These are phyloP conservation scores for Pangasianodon gigas DNA, from an alignment of 2,113 vertebrate species.

Conservation along the genomic window DNA sequence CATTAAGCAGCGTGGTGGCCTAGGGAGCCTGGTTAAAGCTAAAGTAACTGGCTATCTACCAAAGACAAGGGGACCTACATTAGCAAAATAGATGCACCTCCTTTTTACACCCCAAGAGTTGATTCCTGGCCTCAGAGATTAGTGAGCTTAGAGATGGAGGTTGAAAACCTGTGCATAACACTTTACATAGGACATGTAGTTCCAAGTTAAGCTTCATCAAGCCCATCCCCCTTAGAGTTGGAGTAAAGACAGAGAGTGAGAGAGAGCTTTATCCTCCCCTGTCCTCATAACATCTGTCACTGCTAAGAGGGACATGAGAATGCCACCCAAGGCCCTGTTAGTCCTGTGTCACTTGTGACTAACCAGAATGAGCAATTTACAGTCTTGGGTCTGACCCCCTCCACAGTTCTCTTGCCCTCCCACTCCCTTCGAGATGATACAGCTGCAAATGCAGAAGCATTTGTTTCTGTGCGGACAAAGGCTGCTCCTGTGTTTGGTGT, in stretches of 20 bases:
- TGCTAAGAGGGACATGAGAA: slow-evolving; percentile 59
- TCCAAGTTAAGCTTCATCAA: slow-evolving; percentile 55
- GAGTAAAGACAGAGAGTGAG: slow-evolving; percentile 23
- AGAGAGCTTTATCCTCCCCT: slow-evolving; percentile 56
- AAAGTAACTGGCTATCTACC: slow-evolving; percentile 62
- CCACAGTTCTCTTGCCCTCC: slow-evolving; percentile 32
- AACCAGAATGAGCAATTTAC: slow-evolving; percentile 57
- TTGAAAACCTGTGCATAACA: slow-evolving; percentile 25
- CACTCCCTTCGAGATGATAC: slow-evolving; percentile 45
- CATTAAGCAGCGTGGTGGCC: slow-evolving; percentile 83
- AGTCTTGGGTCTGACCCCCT: slow-evolving; percentile 45
- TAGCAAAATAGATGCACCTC: slow-evolving; percentile 44
- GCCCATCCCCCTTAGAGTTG: slow-evolving; percentile 51
- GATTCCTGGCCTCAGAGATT: slow-evolving; percentile 48
- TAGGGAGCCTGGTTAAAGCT: slow-evolving; percentile 79
- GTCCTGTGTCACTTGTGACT: slow-evolving; percentile 60
- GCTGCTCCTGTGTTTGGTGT: slow-evolving; percentile 42
- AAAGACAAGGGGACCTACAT: slow-evolving; percentile 50
- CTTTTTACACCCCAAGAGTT: slow-evolving; percentile 26
- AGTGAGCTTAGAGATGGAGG: slow-evolving; percentile 34
- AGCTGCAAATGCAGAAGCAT: slow-evolving; percentile 50
- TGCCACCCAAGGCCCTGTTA: slow-evolving; percentile 57
- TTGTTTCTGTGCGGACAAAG: slow-evolving; percentile 43
- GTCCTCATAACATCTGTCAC: slow-evolving; percentile 63
- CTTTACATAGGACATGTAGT: slow-evolving; percentile 25